phyloP scores from a whole-genome alignment of 1,140 invertebrate species.

The Bombus confusus region DNA sequence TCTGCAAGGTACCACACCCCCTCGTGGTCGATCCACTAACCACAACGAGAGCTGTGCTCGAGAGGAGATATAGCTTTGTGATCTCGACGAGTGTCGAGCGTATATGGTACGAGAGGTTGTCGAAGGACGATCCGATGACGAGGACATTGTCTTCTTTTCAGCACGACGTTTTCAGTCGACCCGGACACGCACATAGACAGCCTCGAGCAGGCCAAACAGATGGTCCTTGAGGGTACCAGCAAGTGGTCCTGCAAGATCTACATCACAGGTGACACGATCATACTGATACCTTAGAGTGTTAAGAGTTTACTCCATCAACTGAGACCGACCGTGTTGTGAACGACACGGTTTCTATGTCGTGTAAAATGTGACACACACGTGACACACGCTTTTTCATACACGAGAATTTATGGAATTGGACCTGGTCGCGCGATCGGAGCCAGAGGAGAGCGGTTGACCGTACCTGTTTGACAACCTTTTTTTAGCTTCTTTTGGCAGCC shows the following conservation, averaged over 20 bases:
- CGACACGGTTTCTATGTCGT: constrained; percentile 27
- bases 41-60: neutral
- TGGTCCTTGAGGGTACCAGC: constrained; percentile 99
- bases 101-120: constrained; percentile 64
- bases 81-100: neutral
- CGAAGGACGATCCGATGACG: constrained; percentile 72
- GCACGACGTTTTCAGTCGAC: constrained; percentile 98
- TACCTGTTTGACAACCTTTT: neutral
- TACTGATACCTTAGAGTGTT: constrained; percentile 66
- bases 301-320: constrained; percentile 55
- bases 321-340: constrained; percentile 34
- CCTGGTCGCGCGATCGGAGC: neutral
- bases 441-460: too few species aligned
- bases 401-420: neutral
- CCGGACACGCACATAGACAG: constrained; percentile 99
- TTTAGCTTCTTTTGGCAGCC: neutral
- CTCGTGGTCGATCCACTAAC: neutral
- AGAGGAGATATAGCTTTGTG: neutral
- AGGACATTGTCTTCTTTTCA: constrained; percentile 83
- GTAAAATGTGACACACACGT: constrained; percentile 38
- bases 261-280: constrained; percentile 92
- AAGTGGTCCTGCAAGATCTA: constrained; percentile 99
- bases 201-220: constrained; percentile 98
- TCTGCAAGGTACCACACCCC: constrained; percentile 44
- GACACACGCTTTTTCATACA: constrained; percentile 46